Base-by-base conservation (phyloP, 2,113 vertebrate genomes). In the Tragulus kanchil region DNA sequence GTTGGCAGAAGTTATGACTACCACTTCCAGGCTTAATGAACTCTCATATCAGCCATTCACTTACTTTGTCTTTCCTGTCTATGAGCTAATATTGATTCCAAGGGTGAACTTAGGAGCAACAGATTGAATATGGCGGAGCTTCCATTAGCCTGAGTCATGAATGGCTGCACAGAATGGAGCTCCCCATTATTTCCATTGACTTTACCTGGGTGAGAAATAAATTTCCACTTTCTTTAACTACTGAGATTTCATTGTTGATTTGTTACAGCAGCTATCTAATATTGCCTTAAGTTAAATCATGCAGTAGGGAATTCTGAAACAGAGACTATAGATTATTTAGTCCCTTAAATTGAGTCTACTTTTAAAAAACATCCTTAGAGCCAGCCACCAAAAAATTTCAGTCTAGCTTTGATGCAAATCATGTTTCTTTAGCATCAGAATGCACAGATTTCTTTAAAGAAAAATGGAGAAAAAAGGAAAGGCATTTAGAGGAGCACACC, bases 191-290 rank as follows among this genome's bases (percentile, higher is more conserved):
- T 71, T 36, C 8, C 1, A 4, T 59, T 84, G 61, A 78, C 62
- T 73, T 95, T 87, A 4, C 42, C 13, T 78, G 26, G 1, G 31
- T 90, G 61, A 86, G 84, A 83, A 90, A 96, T 83, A 36, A 16
- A 93, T 87, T 89, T 92, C 8, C 6, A 67, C 73, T 71, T 81
- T 85, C 45, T 90, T 93, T 61, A 90, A 50, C 12, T 77, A 50
- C 16, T n/a, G 67, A 93, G 15, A 97, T 62, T 36, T 82, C 31
- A 52, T 11, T 42, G n/a, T 14, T 62, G 31, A 64, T 54, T 85
- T 85, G 25, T 67, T 85, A 14, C 3, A n/a, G 21, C 23, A 85
- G 12, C 19, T 92, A 36, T 50, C 42, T 77, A 50, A n/a, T 28
- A 16, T 48, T 58, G 45, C 28, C 13, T 64, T 50, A 82, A 31